Evolutionary conservation across 2,888 invertebrate genomes (phyloP).

Genomic region (Nephrotoma appendiculata): DNA sequence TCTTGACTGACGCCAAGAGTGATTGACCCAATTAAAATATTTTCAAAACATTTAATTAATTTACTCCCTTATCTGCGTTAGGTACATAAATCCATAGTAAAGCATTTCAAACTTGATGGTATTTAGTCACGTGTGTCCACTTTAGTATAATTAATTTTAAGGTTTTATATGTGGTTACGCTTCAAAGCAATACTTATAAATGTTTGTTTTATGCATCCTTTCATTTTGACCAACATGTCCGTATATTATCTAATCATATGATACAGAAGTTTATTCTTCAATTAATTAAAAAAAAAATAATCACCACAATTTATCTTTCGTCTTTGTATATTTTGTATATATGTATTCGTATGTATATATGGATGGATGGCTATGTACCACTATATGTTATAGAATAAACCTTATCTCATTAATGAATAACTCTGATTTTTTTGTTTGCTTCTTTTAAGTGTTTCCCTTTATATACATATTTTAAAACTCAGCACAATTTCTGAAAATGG

Average conservation of each 20-base stretch:
- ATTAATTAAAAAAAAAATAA: not conserved
- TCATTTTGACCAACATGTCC: not conserved
- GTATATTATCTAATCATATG: not conserved
- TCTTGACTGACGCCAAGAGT: no score
- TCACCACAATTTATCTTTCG: not conserved
- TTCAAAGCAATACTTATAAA: not conserved
- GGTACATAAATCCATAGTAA: not conserved
- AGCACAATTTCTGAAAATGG: not conserved
- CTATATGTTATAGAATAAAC: not conserved
- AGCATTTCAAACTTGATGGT: not conserved
- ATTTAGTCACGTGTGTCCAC: not conserved
- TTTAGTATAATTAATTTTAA: not conserved
- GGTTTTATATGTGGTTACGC: not conserved
- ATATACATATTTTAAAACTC: not conserved
- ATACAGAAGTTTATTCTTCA: not conserved
- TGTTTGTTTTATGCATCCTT: not conserved
- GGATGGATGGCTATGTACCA: not conserved
- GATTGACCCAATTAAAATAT: no score
- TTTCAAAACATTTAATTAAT: no score
- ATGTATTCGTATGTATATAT: not conserved
- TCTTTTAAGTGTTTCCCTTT: not conserved
- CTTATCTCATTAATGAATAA: not conserved
- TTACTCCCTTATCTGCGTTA: no score
- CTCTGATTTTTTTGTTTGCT: not conserved
- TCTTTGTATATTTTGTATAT: not conserved